phyloP scores from a whole-genome alignment of 2,113 vertebrate species.

The Forbesichthys papilliferus region DNA sequence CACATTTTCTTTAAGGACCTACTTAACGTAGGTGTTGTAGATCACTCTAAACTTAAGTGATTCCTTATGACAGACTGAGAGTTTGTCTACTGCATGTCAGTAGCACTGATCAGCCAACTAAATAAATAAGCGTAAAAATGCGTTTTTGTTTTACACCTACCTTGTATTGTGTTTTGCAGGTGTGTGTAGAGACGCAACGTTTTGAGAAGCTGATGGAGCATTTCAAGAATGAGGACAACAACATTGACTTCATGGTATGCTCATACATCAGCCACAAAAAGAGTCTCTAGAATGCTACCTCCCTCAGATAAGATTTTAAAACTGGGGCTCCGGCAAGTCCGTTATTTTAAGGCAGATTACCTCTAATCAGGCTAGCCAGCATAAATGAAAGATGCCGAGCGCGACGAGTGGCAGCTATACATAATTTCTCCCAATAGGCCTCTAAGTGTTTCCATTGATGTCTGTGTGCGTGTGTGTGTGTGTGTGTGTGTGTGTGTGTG shows the following conservation, averaged over 20 bases:
- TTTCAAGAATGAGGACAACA: constrained; percentile 96
- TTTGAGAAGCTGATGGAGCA: constrained; percentile 98
- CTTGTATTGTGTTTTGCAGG: constrained; percentile 71
- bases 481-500: not conserved
- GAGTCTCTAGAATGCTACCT: constrained; percentile 41
- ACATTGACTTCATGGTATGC: constrained; percentile 96
- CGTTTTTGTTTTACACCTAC: not conserved
- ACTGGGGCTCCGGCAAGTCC: not conserved
- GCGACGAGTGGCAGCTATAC: constrained; percentile 14
- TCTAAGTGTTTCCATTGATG: not conserved
- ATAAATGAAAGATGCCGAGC: constrained; percentile 10
- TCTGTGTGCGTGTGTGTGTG: not conserved
- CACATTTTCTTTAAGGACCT: too few relatives aligned
- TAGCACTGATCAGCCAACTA: not conserved
- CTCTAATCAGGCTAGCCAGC: constrained; percentile 25
- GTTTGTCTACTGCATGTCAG: not conserved
- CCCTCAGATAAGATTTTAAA: constrained; percentile 7
- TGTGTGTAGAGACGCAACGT: constrained; percentile 91
- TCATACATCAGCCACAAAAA: constrained; percentile 17
- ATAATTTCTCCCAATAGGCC: constrained; percentile 2
- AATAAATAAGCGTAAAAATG: not conserved
- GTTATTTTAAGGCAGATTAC: constrained; percentile 9
- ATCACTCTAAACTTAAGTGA: not conserved
- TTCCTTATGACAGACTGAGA: not conserved
- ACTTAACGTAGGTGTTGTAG: too few relatives aligned